Percentiles rank a stretch among this genome's conserved stretches.
phyloP scores from a whole-genome alignment of 64 coral and sea anemone genomes.

The Montipora foliosa region DNA sequence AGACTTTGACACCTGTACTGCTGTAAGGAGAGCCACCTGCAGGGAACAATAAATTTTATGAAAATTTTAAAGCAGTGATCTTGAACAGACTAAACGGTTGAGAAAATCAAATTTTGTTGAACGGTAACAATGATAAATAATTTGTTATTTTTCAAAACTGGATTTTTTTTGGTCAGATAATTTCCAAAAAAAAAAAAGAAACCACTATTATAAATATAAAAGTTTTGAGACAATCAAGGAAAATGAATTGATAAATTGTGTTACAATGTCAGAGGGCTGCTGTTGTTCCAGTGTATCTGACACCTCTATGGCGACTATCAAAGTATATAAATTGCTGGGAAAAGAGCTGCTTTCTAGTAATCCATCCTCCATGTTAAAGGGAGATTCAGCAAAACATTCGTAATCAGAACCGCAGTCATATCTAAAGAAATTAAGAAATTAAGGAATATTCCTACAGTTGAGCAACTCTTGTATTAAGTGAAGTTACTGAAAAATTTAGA shows the following conservation, averaged over 20 bases:
- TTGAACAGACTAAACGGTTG: no score
- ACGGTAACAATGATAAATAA: no score
- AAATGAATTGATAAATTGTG: no score
- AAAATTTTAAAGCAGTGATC: background rate
- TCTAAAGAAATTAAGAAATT: conserved; percentile 12
- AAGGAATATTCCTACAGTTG: background rate
- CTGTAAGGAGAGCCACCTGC: conserved; percentile 78
- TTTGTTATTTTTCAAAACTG: no score
- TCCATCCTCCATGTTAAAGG: background rate
- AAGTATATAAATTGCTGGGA: background rate
- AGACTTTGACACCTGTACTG: background rate
- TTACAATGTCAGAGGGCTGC: conserved; percentile 82
- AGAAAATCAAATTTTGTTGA: no score
- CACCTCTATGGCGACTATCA: conserved; percentile 68
- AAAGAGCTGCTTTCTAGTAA: background rate
- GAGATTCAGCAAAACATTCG: background rate
- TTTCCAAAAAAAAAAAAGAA: no score
- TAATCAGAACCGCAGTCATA: conserved; percentile 46
- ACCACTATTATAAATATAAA: no score
- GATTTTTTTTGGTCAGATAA: no score
- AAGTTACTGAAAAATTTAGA: no score
- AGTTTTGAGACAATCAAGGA: no score
- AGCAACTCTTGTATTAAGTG: no score
- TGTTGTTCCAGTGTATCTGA: conserved; percentile 23
- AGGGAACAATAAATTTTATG: background rate